Conservation (phyloP, 2,888 invertebrate species). For the Caenorhabditis sp. region DNA sequence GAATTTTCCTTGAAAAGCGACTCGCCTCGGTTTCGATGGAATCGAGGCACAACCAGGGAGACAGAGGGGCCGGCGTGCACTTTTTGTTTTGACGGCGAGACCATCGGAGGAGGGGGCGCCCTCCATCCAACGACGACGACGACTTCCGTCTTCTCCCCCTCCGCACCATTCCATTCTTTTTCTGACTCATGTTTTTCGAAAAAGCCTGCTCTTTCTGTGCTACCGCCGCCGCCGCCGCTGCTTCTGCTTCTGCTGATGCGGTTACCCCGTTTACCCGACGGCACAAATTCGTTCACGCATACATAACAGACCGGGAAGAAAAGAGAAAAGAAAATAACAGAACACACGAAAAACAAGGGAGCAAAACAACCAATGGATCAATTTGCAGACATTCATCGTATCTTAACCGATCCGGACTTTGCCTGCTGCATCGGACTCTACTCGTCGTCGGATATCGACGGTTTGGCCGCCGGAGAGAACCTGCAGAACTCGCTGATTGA, state of each 20-base stretch:
- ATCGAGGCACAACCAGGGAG: constrained; percentile 39
- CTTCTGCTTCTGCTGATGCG: constrained; percentile 12
- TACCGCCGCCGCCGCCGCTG: too few species aligned
- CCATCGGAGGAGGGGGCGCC: constrained; percentile 21
- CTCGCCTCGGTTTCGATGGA: constrained; percentile 9
- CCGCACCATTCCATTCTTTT: background rate
- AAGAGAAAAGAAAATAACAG: constrained; percentile 20
- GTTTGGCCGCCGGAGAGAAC: constrained; percentile 5
- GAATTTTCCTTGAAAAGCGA: background rate
- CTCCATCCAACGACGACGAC: too few species aligned
- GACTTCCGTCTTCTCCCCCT: constrained; percentile 39
- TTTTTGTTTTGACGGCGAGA: constrained; percentile 41
- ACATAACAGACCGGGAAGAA: constrained; percentile 20
- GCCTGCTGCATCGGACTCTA: constrained; percentile 42
- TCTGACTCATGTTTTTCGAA: constrained; percentile 56
- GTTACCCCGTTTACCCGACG: background rate
- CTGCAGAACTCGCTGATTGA: constrained; percentile 37
- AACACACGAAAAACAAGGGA: too few species aligned
- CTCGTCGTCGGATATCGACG: background rate
- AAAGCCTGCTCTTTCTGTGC: constrained; percentile 22
- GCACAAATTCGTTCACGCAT: constrained; percentile 14
- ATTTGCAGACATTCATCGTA: constrained; percentile 49
- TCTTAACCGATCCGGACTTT: constrained; percentile 44
- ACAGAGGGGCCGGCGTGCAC: constrained; percentile 38
- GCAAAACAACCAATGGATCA: too few species aligned